phyloP scores from a whole-genome alignment of 2,888 invertebrate genomes.

The Oligia fasciuncula region DNA sequence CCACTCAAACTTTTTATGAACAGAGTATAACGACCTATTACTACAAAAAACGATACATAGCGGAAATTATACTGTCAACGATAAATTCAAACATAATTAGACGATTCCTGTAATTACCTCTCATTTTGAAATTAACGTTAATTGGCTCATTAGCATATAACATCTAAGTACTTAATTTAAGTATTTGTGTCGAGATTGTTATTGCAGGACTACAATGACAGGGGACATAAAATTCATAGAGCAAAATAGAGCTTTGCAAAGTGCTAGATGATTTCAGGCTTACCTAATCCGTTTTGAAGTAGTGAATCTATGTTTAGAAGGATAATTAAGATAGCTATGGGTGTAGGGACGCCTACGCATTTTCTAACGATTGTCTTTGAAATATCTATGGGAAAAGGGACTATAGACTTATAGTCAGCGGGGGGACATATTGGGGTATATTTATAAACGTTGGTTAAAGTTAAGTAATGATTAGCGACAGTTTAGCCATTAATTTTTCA shows the following conservation, averaged over 20 bases:
- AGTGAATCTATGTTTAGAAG: not conserved
- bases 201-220: conserved; percentile 49
- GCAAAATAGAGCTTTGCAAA: conserved; percentile 7
- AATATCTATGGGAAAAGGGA: not conserved
- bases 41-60: conserved; percentile 43
- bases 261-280: not conserved
- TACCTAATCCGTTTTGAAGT: not conserved
- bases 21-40: conserved; percentile 37
- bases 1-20: conserved; percentile 20
- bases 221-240: conserved; percentile 49
- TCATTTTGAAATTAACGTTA: conserved; percentile 67
- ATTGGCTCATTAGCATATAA: conserved; percentile 69
- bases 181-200: conserved; percentile 55
- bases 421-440: not conserved
- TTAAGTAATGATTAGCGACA: too few species aligned
- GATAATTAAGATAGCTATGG: not conserved
- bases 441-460: too few species aligned
- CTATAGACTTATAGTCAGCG: not conserved
- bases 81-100: conserved; percentile 68
- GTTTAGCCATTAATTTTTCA: too few species aligned
- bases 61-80: conserved; percentile 61
- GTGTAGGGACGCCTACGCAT: not conserved
- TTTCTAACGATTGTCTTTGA: not conserved
- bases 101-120: conserved; percentile 67
- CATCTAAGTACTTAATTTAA: conserved; percentile 52